A percentile compares a stretch with the other conserved stretches of the same genome.
Conservation (phyloP, 1,140 invertebrate species). For the Trichoplusia ni region DNA sequence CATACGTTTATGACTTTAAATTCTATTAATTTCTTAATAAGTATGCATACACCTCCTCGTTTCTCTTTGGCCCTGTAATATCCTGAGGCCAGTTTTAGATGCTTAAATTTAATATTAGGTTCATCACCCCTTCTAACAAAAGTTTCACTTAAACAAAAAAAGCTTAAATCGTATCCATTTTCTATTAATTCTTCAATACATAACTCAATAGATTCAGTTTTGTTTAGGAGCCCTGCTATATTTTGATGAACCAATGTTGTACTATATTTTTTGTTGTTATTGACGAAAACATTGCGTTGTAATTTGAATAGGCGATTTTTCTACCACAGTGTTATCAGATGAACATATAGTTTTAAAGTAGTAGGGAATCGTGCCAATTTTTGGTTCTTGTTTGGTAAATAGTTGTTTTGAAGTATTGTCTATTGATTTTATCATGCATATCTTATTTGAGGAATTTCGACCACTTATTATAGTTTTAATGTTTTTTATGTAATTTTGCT, state of each 20-base stretch:
- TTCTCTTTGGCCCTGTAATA: conserved; percentile 17
- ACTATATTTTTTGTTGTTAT: neutral
- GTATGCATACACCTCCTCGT: conserved; percentile 34
- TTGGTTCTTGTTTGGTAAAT: no score
- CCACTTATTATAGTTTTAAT: neutral
- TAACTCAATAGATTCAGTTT: conserved; percentile 1
- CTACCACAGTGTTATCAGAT: no score
- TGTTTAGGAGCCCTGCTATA: no score
- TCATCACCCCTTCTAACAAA: conserved; percentile 32
- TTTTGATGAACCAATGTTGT: conserved; percentile 3
- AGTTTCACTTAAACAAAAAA: conserved; percentile 29
- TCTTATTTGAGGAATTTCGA: no score
- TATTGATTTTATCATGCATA: no score
- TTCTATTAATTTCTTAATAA: neutral
- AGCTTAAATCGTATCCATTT: neutral
- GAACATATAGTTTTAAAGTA: no score
- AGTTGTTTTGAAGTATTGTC: no score
- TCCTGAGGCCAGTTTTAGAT: conserved; percentile 1
- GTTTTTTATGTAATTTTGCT: conserved; percentile 2
- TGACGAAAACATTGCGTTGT: neutral
- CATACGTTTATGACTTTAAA: neutral
- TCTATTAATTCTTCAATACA: conserved; percentile 1
- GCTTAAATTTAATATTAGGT: conserved; percentile 12
- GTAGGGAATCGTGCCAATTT: no score
- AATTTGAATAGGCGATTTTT: neutral